These are phyloP conservation scores for Steinernema scapterisci DNA, from an alignment of 2,888 invertebrate genomes.

Conservation along the genomic window DNA sequence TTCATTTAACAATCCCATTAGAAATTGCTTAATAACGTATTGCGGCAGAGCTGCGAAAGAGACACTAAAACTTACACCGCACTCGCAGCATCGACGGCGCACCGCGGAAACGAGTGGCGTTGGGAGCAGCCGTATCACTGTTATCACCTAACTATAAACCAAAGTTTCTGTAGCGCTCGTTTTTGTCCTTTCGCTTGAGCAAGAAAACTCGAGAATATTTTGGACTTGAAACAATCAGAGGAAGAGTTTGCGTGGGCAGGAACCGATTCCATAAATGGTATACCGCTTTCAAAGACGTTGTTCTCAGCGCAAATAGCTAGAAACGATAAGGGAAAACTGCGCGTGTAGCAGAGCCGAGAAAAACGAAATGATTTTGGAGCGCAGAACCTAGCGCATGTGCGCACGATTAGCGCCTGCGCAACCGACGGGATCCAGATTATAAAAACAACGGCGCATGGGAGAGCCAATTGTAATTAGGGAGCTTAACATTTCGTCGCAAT, in stretches of 20 bases:
- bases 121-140: neutral
- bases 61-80: slow-evolving; percentile 10
- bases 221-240: too few species aligned
- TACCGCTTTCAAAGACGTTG: neutral
- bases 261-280: too few species aligned
- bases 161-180: neutral
- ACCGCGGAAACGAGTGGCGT: neutral
- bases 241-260: too few species aligned
- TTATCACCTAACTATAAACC: slow-evolving; percentile 13
- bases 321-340: neutral
- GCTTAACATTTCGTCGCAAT: slow-evolving; percentile 15
- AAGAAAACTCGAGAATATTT: too few species aligned
- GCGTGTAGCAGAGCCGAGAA: neutral
- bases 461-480: slow-evolving; percentile 24
- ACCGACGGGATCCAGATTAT: slow-evolving; percentile 23
- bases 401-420: slow-evolving; percentile 28
- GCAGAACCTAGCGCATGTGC: slow-evolving; percentile 13
- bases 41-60: neutral
- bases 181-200: neutral
- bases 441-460: slow-evolving; percentile 16
- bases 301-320: slow-evolving; percentile 8
- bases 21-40: neutral
- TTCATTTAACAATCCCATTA: slow-evolving; percentile 15
- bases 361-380: slow-evolving; percentile 8
- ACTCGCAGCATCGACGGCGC: neutral